Evolutionary conservation across 2,113 vertebrate genomes (phyloP).

Genomic region (Phylloscopus whistleri): DNA sequence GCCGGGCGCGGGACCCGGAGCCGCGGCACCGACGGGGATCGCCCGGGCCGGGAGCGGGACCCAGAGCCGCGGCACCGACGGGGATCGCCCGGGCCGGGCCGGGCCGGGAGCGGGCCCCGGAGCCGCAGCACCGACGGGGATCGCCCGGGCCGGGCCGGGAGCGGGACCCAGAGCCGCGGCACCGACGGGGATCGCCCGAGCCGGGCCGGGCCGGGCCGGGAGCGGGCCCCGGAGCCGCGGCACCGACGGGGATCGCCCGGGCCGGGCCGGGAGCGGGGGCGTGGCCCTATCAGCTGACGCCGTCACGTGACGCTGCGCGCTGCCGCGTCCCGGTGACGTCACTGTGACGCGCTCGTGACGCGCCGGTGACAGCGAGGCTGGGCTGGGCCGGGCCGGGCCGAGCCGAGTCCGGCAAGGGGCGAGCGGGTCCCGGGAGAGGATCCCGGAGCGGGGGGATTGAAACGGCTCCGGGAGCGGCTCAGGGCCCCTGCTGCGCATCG

Average conservation of each 20-base stretch:
- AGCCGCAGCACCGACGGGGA: neutral
- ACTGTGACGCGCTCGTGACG: neutral
- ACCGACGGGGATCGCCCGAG: too few relatives aligned
- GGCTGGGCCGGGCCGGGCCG: neutral
- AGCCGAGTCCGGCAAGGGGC: neutral
- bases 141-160: too few relatives aligned
- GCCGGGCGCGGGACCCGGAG: neutral
- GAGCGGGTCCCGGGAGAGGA: too few relatives aligned
- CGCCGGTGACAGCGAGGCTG: too few relatives aligned
- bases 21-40: neutral
- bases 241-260: too few relatives aligned
- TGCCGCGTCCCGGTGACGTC: neutral
- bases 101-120: too few relatives aligned
- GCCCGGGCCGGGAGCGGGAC: too few relatives aligned
- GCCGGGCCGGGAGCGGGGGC: too few relatives aligned
- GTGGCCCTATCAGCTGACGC: rapidly evolving
- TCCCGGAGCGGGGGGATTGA: too few relatives aligned
- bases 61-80: neutral
- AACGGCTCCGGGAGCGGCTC: neutral
- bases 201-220: too few relatives aligned
- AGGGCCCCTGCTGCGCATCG: neutral
- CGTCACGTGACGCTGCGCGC: neutral
- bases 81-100: too few relatives aligned
- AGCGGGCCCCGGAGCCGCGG: neutral
- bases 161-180: neutral